phyloP scores from a whole-genome alignment of 2,888 invertebrate species.

The Ichneumoninae sp. region DNA sequence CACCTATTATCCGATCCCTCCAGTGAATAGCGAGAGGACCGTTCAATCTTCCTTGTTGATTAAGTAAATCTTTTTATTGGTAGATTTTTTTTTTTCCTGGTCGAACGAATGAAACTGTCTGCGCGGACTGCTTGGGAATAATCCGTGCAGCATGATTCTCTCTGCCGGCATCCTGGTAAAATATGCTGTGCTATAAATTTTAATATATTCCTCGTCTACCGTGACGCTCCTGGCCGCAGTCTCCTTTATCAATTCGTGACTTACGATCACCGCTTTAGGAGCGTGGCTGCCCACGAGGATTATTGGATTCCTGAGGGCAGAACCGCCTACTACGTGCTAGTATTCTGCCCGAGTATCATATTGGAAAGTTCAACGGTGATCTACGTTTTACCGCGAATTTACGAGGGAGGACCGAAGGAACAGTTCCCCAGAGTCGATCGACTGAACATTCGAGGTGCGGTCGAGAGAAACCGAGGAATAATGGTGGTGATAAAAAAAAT shows the following conservation, averaged over 20 bases:
- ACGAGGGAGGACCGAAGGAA: background rate
- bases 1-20: background rate
- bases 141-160: slow-evolving; percentile 26
- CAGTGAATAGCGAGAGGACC: background rate
- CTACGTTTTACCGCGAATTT: slow-evolving; percentile 43
- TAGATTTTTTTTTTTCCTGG: background rate
- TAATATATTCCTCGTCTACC: slow-evolving; percentile 49
- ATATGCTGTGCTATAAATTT: slow-evolving; percentile 56
- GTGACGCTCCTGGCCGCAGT: background rate
- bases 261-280: slow-evolving; percentile 42
- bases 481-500: slow-evolving; percentile 20
- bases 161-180: slow-evolving; percentile 34
- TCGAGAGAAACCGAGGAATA: background rate
- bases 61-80: background rate
- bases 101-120: slow-evolving; percentile 11
- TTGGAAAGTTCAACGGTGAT: slow-evolving; percentile 43
- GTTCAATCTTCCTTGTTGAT: slow-evolving; percentile 2
- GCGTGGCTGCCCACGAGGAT: slow-evolving; percentile 37
- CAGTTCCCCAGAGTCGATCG: background rate
- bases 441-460: background rate
- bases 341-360: slow-evolving; percentile 13
- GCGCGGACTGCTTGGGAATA: slow-evolving; percentile 15
- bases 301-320: slow-evolving; percentile 46
- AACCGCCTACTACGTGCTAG: slow-evolving; percentile 7
- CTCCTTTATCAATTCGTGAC: slow-evolving; percentile 45